These are phyloP conservation scores for Drosophila anomelani DNA, from an alignment of 2,888 invertebrate genomes.

Conservation along the genomic window DNA sequence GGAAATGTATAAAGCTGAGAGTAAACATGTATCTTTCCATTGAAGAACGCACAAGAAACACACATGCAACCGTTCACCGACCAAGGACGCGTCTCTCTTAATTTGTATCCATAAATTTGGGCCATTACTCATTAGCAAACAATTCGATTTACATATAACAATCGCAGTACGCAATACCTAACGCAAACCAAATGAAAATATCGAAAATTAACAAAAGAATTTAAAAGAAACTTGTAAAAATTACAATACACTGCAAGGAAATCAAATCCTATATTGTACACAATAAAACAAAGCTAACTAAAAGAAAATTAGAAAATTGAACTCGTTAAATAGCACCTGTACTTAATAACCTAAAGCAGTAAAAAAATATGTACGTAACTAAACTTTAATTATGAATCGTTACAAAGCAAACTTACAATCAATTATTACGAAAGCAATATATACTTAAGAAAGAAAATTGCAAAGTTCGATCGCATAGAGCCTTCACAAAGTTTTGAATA, in stretches of 20 bases:
- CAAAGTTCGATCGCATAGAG: conserved; percentile 43
- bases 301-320: conserved; percentile 38
- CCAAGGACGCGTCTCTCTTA: conserved; percentile 60
- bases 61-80: conserved; percentile 67
- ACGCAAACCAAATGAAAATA: conserved; percentile 45
- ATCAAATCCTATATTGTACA: conserved; percentile 64
- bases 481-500: conserved; percentile 47
- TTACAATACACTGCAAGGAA: conserved; percentile 57
- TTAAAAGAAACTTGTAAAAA: conserved; percentile 60
- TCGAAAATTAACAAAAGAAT: neutral
- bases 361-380: conserved; percentile 14
- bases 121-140: conserved; percentile 49
- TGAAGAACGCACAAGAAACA: conserved; percentile 31
- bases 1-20: conserved; percentile 40
- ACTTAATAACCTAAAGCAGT: conserved; percentile 55
- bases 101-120: conserved; percentile 49
- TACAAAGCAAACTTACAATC: conserved; percentile 47
- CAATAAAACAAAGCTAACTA: conserved; percentile 34
- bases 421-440: conserved; percentile 56
- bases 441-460: conserved; percentile 28
- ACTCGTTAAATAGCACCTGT: conserved; percentile 32
- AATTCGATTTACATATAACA: conserved; percentile 9
- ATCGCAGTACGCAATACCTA: conserved; percentile 15
- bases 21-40: conserved; percentile 17
- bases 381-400: conserved; percentile 13